Evolutionary conservation across 2,888 invertebrate genomes (phyloP).

Genomic region (Tholera decimalis): DNA sequence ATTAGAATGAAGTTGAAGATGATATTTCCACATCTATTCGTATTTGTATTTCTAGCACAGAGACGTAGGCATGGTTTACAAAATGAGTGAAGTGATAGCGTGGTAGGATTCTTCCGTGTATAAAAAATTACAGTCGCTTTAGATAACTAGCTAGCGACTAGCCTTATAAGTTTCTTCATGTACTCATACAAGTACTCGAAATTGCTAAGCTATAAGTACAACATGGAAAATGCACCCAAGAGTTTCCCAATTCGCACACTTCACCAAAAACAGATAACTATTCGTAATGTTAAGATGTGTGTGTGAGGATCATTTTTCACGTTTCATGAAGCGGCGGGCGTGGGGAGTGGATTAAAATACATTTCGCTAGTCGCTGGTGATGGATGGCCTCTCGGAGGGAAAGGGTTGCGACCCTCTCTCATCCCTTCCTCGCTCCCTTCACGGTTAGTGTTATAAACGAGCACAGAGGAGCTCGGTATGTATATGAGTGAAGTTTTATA

Average conservation of each 20-base stretch:
- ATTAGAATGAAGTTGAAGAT: constrained; percentile 1
- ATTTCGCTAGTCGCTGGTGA: constrained; percentile 87
- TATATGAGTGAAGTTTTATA: constrained; percentile 78
- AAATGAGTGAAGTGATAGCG: too few species aligned
- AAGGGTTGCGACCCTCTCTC: constrained; percentile 81
- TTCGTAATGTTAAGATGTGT: constrained; percentile 55
- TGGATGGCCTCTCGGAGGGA: constrained; percentile 83
- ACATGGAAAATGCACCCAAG: constrained; percentile 30
- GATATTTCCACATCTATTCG: not conserved
- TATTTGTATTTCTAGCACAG: too few species aligned
- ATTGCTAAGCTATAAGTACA: not conserved
- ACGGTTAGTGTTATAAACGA: constrained; percentile 34
- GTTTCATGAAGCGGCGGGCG: constrained; percentile 89
- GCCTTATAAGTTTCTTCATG: too few species aligned
- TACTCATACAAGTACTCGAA: not conserved
- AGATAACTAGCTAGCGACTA: too few species aligned
- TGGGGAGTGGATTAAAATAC: constrained; percentile 91
- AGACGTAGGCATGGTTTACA: too few species aligned
- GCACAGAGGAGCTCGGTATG: constrained; percentile 64
- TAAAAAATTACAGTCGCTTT: too few species aligned
- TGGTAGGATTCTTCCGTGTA: too few species aligned
- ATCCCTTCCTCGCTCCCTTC: constrained; percentile 37
- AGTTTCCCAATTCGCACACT: constrained; percentile 54
- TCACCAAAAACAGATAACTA: constrained; percentile 53
- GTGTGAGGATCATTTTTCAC: constrained; percentile 89